These are phyloP conservation scores for Gadus chalcogrammus DNA, from an alignment of 2,113 vertebrate species.

Conservation along the genomic window DNA sequence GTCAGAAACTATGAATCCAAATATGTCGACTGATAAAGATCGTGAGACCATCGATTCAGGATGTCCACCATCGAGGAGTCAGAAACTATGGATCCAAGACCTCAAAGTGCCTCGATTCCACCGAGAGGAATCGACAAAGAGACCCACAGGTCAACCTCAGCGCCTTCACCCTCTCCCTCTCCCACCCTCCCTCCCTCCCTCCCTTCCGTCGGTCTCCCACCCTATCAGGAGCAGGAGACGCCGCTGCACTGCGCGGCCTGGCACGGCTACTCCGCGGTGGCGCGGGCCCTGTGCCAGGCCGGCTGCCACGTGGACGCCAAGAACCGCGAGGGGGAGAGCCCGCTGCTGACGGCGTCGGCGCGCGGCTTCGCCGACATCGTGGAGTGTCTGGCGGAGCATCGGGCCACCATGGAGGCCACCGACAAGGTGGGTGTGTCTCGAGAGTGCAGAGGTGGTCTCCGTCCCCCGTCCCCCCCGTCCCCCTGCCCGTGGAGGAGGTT, in stretches of 20 bases:
- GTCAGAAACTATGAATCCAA: too few species aligned
- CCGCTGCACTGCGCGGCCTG: conserved; percentile 94
- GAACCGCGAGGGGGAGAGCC: conserved; percentile 92
- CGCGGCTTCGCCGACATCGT: conserved; percentile 94
- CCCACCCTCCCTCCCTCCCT: not conserved
- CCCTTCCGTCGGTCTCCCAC: not conserved
- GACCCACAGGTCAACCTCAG: too few species aligned
- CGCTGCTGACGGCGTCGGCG: conserved; percentile 89
- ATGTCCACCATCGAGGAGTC: too few species aligned
- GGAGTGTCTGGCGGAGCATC: conserved; percentile 85
- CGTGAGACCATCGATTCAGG: too few species aligned
- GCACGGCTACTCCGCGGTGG: conserved; percentile 91
- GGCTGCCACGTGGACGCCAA: conserved; percentile 83
- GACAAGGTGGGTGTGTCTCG: conserved; percentile 82
- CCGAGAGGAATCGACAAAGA: too few species aligned
- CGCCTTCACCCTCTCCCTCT: not conserved
- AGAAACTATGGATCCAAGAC: too few species aligned
- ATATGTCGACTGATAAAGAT: too few species aligned
- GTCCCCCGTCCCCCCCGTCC: too few species aligned
- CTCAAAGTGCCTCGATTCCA: too few species aligned
- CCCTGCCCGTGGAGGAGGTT: too few species aligned
- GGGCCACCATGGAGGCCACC: conserved; percentile 80
- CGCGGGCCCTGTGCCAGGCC: conserved; percentile 83
- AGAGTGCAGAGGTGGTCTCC: too few species aligned
- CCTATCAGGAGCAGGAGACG: conserved; percentile 91